These are phyloP conservation scores for Pocillopora verrucosa DNA, from an alignment of 64 coral and sea anemone species.

Conservation along the genomic window DNA sequence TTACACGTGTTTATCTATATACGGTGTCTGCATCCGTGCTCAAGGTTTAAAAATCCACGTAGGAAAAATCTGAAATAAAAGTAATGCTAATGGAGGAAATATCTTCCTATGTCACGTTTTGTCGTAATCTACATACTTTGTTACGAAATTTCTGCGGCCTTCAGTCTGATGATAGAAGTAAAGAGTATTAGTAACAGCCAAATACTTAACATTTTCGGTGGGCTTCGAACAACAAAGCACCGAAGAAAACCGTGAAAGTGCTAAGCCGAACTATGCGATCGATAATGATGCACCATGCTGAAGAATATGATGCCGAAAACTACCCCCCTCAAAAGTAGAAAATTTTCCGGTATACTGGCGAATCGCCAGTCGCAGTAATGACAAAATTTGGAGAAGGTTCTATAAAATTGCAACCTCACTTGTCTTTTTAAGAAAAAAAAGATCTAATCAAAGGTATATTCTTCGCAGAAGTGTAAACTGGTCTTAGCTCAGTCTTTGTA, in stretches of 20 bases:
- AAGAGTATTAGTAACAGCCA: no score
- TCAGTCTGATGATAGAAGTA: no score
- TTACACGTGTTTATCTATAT: no score
- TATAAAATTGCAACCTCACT: not conserved
- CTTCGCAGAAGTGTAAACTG: not conserved
- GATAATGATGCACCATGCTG: not conserved
- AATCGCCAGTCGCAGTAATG: not conserved
- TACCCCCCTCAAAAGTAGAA: not conserved
- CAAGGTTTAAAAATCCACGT: no score
- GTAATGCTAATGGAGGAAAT: no score
- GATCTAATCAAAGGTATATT: not conserved
- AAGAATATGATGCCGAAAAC: not conserved
- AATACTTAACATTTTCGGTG: not conserved
- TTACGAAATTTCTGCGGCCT: not conserved
- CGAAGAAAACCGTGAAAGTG: not conserved
- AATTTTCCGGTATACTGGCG: not conserved
- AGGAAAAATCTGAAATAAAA: no score
- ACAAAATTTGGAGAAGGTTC: not conserved
- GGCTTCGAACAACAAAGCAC: not conserved
- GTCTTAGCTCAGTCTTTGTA: not conserved
- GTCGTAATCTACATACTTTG: no score
- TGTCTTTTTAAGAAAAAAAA: not conserved
- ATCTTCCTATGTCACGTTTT: no score
- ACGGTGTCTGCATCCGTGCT: no score
- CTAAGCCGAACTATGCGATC: constrained; percentile 1